Percentiles rank a stretch among this genome's conserved stretches.
These are phyloP conservation scores for Nestor notabilis DNA, from an alignment of 2,113 vertebrate genomes.

Conservation along the genomic window DNA sequence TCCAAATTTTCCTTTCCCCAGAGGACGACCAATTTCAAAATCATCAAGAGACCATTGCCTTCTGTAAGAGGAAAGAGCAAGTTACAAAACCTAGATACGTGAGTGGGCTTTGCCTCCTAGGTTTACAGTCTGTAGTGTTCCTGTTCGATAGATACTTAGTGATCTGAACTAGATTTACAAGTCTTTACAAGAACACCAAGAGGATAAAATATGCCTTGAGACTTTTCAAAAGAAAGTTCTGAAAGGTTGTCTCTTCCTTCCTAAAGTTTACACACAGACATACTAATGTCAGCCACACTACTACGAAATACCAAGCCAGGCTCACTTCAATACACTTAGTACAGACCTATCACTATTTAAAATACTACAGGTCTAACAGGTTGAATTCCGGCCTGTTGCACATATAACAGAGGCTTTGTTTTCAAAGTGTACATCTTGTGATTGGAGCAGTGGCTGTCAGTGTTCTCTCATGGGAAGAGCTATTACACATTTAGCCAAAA, in stretches of 20 bases:
- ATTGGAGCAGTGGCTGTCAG: not conserved
- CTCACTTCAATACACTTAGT: not conserved
- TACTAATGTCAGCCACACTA: not conserved
- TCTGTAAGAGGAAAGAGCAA: slow-evolving; percentile 60
- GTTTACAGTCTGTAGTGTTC: not conserved
- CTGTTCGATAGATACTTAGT: not conserved
- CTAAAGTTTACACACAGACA: not conserved
- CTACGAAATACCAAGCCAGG: not conserved
- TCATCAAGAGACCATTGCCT: slow-evolving; percentile 92
- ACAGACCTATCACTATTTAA: not conserved
- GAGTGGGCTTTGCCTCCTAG: not conserved
- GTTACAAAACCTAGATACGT: not conserved
- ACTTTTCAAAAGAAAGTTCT: not conserved
- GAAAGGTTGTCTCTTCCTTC: not conserved
- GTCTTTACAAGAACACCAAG: not conserved
- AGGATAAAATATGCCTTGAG: not conserved
- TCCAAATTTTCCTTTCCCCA: slow-evolving; percentile 97
- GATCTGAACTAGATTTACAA: not conserved
- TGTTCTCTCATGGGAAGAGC: not conserved
- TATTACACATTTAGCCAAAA: not conserved
- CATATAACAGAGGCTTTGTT: not conserved
- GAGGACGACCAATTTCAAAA: slow-evolving; percentile 93
- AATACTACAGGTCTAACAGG: not conserved
- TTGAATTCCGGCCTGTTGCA: not conserved
- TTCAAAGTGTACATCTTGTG: not conserved